A percentile compares a stretch with the other conserved stretches of the same genome.
These are phyloP conservation scores for Glossophaga mutica DNA, from an alignment of 2,797 vertebrate genomes.

Conservation along the genomic window DNA sequence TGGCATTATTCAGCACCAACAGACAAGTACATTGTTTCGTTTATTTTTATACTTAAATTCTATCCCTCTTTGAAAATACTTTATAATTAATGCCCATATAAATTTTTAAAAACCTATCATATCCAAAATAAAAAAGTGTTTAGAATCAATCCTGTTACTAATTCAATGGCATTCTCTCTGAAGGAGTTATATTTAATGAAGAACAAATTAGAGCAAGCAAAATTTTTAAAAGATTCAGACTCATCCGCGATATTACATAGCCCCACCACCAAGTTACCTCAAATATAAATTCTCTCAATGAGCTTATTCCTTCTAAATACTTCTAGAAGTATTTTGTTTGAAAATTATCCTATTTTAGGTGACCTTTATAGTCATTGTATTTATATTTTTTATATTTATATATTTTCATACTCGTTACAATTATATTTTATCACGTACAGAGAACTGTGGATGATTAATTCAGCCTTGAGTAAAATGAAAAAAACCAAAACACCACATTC, in stretches of 20 bases:
- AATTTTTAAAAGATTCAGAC: not conserved
- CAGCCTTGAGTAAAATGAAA: not conserved
- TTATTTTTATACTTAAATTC: conserved; percentile 9
- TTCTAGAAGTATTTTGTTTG: not conserved
- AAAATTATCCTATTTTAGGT: not conserved
- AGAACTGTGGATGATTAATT: not conserved
- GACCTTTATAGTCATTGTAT: not conserved
- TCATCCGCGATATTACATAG: not conserved
- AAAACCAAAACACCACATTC: not conserved
- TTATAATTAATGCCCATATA: not conserved
- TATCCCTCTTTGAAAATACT: not conserved
- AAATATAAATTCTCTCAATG: not conserved
- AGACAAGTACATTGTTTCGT: not conserved
- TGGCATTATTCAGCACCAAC: not conserved
- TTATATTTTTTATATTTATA: no score
- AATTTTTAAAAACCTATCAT: not conserved
- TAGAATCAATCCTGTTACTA: not conserved
- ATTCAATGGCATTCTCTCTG: not conserved
- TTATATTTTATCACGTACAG: no score
- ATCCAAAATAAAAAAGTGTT: not conserved
- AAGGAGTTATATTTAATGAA: not conserved
- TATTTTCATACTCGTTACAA: no score
- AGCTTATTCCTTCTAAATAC: not conserved
- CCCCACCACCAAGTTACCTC: not conserved
- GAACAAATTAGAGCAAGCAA: conserved; percentile 28